phyloP scores from a whole-genome alignment of 1,140 invertebrate genomes.

The Solenopsis invicta region DNA sequence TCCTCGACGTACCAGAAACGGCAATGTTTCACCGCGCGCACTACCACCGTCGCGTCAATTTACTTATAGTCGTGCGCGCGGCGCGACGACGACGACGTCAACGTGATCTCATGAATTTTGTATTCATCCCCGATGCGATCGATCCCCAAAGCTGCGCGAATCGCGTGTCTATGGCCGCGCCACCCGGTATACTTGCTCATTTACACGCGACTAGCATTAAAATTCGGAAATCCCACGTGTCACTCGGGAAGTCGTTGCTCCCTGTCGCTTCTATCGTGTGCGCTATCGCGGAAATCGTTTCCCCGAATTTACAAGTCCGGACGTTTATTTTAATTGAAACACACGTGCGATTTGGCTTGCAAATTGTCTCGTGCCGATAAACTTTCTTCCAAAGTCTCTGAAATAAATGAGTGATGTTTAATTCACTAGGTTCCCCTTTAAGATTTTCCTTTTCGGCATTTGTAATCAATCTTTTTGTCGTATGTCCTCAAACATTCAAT shows the following conservation, averaged over 20 bases:
- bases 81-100: not conserved
- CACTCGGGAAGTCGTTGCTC: not conserved
- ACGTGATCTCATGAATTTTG: conserved; percentile 37
- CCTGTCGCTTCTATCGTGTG: not conserved
- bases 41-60: conserved; percentile 28
- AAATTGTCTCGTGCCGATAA: not conserved
- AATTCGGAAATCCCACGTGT: not conserved
- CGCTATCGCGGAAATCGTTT: not conserved
- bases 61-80: conserved; percentile 47
- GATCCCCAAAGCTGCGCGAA: conserved; percentile 28
- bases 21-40: not conserved
- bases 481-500: not conserved
- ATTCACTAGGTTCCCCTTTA: not conserved
- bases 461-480: not conserved
- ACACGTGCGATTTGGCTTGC: not conserved
- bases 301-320: not conserved
- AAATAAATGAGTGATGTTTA: not conserved
- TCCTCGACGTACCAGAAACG: conserved; percentile 35
- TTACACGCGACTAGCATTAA: conserved; percentile 15
- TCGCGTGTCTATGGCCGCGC: not conserved
- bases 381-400: not conserved
- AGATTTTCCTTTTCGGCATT: not conserved
- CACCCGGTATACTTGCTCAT: not conserved
- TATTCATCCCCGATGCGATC: conserved; percentile 19
- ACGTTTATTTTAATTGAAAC: not conserved